Evolutionary conservation across 2,888 invertebrate species (phyloP).

Genomic region (Cheilosia soror): DNA sequence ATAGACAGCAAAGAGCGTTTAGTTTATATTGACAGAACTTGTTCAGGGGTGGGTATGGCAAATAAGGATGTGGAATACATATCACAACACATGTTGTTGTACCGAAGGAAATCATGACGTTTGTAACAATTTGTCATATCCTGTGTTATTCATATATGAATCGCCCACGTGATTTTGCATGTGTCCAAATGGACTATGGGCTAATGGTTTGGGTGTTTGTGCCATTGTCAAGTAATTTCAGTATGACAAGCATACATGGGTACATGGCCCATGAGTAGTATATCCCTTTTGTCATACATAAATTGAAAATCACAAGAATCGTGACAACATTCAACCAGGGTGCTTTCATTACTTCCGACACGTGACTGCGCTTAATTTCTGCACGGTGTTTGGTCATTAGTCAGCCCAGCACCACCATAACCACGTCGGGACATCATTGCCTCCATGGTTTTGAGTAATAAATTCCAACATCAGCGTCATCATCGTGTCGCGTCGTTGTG

Average conservation of each 20-base stretch:
- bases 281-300: conserved; percentile 34
- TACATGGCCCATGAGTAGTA: too few species aligned
- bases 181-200: too few species aligned
- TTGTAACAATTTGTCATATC: conserved; percentile 4
- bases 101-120: not conserved
- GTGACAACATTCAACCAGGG: conserved; percentile 36
- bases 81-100: not conserved
- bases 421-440: conserved; percentile 46
- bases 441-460: conserved; percentile 61
- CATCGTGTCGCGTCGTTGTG: conserved; percentile 5
- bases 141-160: not conserved
- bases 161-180: not conserved
- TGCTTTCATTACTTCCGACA: conserved; percentile 49
- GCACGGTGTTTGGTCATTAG: conserved; percentile 56
- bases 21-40: conserved; percentile 42
- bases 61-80: not conserved
- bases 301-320: conserved; percentile 36
- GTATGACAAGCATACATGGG: not conserved
- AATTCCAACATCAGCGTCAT: conserved; percentile 59
- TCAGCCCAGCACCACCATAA: conserved; percentile 49
- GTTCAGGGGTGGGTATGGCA: conserved; percentile 18
- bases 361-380: conserved; percentile 58
- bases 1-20: conserved; percentile 1
- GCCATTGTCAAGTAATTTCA: not conserved
- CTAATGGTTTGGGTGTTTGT: too few species aligned